Evolutionary conservation across 2,797 vertebrate genomes (phyloP).

Genomic region (Premnoplex brunnescens): DNA sequence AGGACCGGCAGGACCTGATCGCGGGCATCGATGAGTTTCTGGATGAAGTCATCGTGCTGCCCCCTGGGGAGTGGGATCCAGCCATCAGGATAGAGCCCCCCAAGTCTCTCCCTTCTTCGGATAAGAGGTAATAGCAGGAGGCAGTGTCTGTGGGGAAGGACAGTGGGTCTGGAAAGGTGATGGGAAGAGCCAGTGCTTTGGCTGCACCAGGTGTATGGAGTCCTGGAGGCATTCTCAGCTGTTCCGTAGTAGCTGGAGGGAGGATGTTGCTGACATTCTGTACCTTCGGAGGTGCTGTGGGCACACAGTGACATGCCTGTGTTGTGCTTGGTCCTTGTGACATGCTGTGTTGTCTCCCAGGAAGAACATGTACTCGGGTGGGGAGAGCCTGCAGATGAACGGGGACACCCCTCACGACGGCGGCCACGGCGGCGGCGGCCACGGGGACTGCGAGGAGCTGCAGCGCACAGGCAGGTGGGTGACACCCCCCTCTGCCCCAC

Average conservation of each 20-base stretch:
- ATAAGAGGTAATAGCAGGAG: conserved; percentile 86
- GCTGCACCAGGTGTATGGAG: background rate
- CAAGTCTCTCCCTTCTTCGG: conserved; percentile 91
- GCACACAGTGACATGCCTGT: accelerated
- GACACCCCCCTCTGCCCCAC: background rate
- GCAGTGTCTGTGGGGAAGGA: background rate
- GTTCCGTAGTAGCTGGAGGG: background rate
- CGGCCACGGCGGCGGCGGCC: conserved; percentile 88
- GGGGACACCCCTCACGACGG: conserved; percentile 89
- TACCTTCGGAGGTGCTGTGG: too few species aligned
- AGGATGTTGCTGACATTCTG: background rate
- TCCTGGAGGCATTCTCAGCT: background rate
- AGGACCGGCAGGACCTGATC: conserved; percentile 93
- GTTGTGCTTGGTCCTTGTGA: background rate
- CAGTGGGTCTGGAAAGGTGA: background rate
- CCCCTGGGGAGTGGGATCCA: conserved; percentile 97
- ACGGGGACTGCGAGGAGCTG: conserved; percentile 87
- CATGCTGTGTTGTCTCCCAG: conserved; percentile 47
- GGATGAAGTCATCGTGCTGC: conserved; percentile 97
- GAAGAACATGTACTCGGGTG: conserved; percentile 94
- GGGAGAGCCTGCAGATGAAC: conserved; percentile 92
- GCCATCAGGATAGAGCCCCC: conserved; percentile 97
- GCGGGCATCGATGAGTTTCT: conserved; percentile 98
- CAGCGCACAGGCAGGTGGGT: conserved; percentile 89
- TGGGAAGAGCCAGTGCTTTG: background rate